Evolutionary conservation across 2,797 vertebrate species (phyloP), one percentile per base, ranked within the genome.

Genomic region (Fistularia tabacaria): DNA sequence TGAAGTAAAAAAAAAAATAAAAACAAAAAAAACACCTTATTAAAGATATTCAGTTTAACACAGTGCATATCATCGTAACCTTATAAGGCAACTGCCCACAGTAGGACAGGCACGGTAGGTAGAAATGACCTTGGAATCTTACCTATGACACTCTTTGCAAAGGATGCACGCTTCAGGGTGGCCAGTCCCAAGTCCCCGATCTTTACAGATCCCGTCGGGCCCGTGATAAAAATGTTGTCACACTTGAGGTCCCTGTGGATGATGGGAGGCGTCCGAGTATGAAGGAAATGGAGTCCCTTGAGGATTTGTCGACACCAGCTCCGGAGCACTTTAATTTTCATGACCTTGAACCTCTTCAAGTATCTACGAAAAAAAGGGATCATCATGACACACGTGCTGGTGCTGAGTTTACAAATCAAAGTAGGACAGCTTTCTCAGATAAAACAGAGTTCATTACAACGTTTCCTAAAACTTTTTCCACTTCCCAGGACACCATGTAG

Each of bases 61-160:
- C 44, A 74, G 9, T 12, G 44, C 12, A 14, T 49, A 15, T 47
- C 14, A 56, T 48, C 49, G 60, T 36, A 8, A 57, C 66, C 56
- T 73, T 42, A 60, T 67, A 63, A 51, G 36, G 45, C 39, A 69
- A 46, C 55, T 58, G 49, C 78, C 71, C 39, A 59, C 8, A 67
- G 48, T n/a, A 64, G 59, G 53, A 49, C 52, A 62, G 58, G 49
- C 49, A 63, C 57, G 39, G 57, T 51, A 74, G 36, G 61, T 62
- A 69, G 70, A 80, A 80, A 66, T 62, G 61, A 75, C 66, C 68
- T 72, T 7, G 42, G 63, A 77, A 64, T 82, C 94, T 79, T 94
- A 99, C 96, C 96, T 95, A 99, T 99, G 63, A 99, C 97, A 81
- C 96, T 99, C 90, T 99, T 99, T 88, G 97, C 96, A 88, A 99